These are phyloP conservation scores for Drosophila paulistorum DNA, from an alignment of 1,140 invertebrate species.

Conservation along the genomic window DNA sequence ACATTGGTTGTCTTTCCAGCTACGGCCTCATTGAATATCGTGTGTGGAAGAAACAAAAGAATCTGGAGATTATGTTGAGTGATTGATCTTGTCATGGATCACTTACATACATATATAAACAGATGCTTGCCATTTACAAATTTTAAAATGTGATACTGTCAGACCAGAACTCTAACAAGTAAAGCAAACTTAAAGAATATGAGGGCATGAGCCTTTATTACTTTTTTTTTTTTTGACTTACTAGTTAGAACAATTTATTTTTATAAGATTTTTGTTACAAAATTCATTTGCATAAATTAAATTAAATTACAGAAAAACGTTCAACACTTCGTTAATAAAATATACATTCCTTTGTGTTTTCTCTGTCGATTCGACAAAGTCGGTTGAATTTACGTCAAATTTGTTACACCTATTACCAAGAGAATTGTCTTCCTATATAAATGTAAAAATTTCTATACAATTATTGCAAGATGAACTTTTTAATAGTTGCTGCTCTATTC, in stretches of 20 bases:
- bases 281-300: neutral
- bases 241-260: neutral
- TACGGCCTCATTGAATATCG: conserved; percentile 77
- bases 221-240: neutral
- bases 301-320: too few species aligned
- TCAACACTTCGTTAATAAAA: too few species aligned
- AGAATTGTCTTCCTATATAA: too few species aligned
- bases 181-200: neutral
- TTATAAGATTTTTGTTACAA: neutral
- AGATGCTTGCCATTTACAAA: conserved; percentile 31
- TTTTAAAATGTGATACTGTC: conserved; percentile 55
- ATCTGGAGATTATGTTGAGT: conserved; percentile 70
- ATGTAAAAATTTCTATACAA: too few species aligned
- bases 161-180: conserved; percentile 35
- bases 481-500: too few species aligned
- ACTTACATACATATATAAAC: neutral
- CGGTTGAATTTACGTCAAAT: too few species aligned
- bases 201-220: neutral
- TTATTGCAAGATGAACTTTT: too few species aligned
- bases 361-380: too few species aligned
- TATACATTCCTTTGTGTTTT: too few species aligned
- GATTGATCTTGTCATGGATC: conserved; percentile 37
- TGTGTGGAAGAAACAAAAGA: conserved; percentile 76
- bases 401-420: too few species aligned
- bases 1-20: conserved; percentile 26